Base-by-base conservation (phyloP, 53 echinoderm and acorn worm species). In the Echinarachnius parma region DNA sequence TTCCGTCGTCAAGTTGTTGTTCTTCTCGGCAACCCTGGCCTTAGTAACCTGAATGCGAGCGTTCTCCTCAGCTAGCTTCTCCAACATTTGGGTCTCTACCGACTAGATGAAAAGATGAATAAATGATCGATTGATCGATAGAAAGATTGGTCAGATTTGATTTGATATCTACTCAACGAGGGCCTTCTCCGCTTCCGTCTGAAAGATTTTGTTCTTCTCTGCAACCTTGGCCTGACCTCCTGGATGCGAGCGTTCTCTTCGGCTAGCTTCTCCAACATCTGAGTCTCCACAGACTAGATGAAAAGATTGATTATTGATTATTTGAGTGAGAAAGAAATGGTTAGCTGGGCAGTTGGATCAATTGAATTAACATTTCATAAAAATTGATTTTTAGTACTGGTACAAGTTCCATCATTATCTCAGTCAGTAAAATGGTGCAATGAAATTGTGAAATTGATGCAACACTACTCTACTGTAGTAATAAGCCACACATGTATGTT, bases 211-310 rank as follows among this genome's bases (percentile, higher is more conserved):
- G 60, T 86, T 75, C 49, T 70, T 48, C 53, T 75, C 80, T 11
- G 63, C 65, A 32, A 63, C 86, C 81, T 86, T 86, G 31, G 80
- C 75, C 75, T 74, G 80, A 59, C 80, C 50, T 64, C 75, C 48
- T 48, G 20, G 34, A 86, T 80, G 62, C 62, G 58, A 21, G 82
- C 57, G 16, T 86, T 75, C 46, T 86, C 72, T 61, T 81, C 67
- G 4, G 72, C 74, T 10, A 66, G 61, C 65, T 86, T 62, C 59
- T 86, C 76, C 37, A 81, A 60, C 45, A 59, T 64, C 30, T 63
- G 46, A 21, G 56, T 65, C 62, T 86, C 86, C 49, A 76, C 74
- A 4, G 86, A 86, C 86, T 86, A 33, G 11, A 42, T 82, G 42
- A 39, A 39, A n/a, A n/a, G n/a, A n/a, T n/a, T n/a, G n/a, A n/a